Base-by-base conservation (phyloP, 2,797 vertebrate genomes). In the Microcaecilia unicolor region DNA sequence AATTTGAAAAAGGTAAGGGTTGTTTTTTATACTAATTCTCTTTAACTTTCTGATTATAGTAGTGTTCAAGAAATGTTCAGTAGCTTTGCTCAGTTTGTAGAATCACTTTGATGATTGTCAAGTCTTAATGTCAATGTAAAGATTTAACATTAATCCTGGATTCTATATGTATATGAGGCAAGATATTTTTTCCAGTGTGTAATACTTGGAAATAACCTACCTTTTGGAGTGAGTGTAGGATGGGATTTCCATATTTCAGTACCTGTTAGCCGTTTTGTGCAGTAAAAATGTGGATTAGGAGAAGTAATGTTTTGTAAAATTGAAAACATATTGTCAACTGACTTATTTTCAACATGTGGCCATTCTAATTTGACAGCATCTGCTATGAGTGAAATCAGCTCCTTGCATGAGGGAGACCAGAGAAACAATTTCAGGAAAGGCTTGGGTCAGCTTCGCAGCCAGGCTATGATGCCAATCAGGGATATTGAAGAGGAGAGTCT, bases 301-400 rank as follows among this genome's bases (percentile, higher is more conserved):
- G 9, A 30, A 37, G 15, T 14, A 8, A 5, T 9, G 4, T 8
- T 32, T n/a, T n/a, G n/a, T n/a, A n/a, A n/a, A n/a, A n/a, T n/a
- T n/a, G 31, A 31, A 13, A 19, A 28, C 3, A 1, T 0, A 23
- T 9, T 6, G 10, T n/a, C 9, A 28, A 14, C n/a, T 14, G 8
- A 4, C 7, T 20, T 12, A 10, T 4, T 18, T 9, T 36, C 14
- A 16, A 18, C 16, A n/a, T n/a, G n/a, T n/a, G n/a, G n/a, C n/a
- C n/a, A 27, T 25, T 28, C 26, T 9, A n/a, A 4, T 4, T 11
- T 24, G 57, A 15, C 46, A 84, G 84, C 70, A 49, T 72, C 86
- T 16, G 84, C 72, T 16, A 78, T 89, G 85, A 95, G 78, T 18
- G 89, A 89, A 61, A 78, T 94, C 28, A 91, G 65, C 30, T 95